Evolutionary conservation across 2,113 vertebrate genomes (phyloP), one percentile per base, ranked within the genome.

Genomic region (Semnornis frantzii): DNA sequence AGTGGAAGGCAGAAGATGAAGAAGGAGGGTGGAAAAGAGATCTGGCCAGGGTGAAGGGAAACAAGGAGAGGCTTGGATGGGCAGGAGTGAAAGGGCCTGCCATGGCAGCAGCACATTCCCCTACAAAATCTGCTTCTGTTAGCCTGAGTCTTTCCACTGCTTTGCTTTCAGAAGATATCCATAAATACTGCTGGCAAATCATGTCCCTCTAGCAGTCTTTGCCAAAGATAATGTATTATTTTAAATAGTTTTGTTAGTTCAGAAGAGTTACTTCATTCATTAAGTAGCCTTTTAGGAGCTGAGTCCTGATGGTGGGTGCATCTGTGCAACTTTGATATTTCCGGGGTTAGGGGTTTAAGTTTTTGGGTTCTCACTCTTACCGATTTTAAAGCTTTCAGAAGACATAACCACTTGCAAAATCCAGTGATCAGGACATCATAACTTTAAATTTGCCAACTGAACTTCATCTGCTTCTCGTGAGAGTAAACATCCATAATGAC

Each of bases 51-150:
- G 31, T 72, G 20, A 48, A 30, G 25, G 39, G n/a, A 39, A 58
- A 11, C 20, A 33, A 30, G 14, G 48, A 74, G 30, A 86, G 16
- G 6, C 37, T 86, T 0, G 0, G 17, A 42, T 9, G 50, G 39
- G 55, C 7, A 3, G 37, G n/a, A 50, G 28, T 12, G 42, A 21
- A 64, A 70, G 15, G 13, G 11, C n/a, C n/a, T 0, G 0, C n/a
- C 7, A 3, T 28, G n/a, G n/a, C 13, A 73, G 21, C 48, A 73
- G 6, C 10, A 8, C 0, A 1, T 74, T 82, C 16, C 37, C 21
- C 28, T 77, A 4, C 28, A 19, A 50, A 69, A 44, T 69, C 65
- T 70, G 50, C 9, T 63, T 25, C 50, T 12, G 2, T 44, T 69
- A 48, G 10, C 30, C 12, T 27, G 39, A 33, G n/a, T 79, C 31